Evolutionary conservation across 2,888 invertebrate genomes (phyloP).

Genomic region (Bombylius discolor): DNA sequence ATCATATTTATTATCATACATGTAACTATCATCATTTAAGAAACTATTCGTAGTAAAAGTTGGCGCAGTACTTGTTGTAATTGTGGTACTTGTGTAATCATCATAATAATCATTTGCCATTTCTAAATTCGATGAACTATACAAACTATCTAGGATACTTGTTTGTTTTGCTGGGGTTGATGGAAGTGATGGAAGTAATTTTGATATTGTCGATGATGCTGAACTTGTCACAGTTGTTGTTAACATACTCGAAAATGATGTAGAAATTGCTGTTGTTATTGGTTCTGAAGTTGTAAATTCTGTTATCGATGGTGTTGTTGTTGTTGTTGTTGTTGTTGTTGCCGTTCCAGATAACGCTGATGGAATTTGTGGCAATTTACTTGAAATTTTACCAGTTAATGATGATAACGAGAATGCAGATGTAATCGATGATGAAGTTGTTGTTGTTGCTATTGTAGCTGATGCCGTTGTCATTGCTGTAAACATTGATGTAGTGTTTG

Average conservation of each 20-base stretch:
- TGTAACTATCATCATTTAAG: neutral
- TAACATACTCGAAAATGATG: neutral
- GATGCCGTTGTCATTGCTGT: neutral
- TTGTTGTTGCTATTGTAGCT: neutral
- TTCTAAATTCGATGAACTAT: neutral
- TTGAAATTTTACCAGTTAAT: neutral
- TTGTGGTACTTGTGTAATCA: conserved; percentile 1
- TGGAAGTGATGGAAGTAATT: conserved; percentile 2
- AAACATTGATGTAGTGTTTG: neutral
- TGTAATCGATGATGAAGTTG: neutral
- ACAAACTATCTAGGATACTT: neutral
- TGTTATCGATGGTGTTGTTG: conserved; percentile 19
- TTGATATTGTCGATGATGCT: neutral
- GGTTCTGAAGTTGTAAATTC: conserved; percentile 1
- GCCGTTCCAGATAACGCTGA: neutral
- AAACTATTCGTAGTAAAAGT: conserved; percentile 5
- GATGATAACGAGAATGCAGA: neutral
- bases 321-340: conserved; percentile 15
- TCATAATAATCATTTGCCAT: conserved; percentile 2
- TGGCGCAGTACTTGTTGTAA: neutral
- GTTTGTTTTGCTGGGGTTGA: conserved; percentile 2
- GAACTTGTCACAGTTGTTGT: neutral
- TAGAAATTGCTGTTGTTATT: neutral
- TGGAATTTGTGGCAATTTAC: conserved; percentile 5
- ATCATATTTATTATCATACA: conserved; percentile 5